phyloP scores from a whole-genome alignment of 2,797 vertebrate genomes.

The Arremon aurantiirostris region DNA sequence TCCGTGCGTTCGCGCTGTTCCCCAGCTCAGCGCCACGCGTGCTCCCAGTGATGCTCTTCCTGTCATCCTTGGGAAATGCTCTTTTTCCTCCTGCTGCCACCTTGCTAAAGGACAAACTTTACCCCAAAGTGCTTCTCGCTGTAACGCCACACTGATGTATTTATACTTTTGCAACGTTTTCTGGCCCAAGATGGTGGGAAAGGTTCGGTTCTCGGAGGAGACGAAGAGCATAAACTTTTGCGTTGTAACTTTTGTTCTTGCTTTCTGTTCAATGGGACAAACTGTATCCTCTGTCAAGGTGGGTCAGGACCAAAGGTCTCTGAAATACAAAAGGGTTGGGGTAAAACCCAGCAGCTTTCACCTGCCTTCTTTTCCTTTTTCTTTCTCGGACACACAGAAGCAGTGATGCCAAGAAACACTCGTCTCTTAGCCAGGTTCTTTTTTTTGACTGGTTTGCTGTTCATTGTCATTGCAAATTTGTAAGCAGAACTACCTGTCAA shows the following conservation, averaged over 20 bases:
- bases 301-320: constrained; percentile 34
- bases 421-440: constrained; percentile 49
- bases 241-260: constrained; percentile 26
- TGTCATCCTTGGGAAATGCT: constrained; percentile 29
- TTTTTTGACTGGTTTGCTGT: constrained; percentile 18
- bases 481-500: constrained; percentile 77
- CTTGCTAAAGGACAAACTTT: constrained; percentile 27
- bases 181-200: constrained; percentile 15
- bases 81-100: constrained; percentile 38
- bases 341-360: neutral
- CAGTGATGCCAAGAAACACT: constrained; percentile 55
- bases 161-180: constrained; percentile 20
- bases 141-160: constrained; percentile 23
- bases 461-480: constrained; percentile 69
- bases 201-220: constrained; percentile 32
- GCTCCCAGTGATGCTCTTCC: neutral
- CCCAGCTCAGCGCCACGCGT: neutral
- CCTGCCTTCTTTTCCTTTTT: constrained; percentile 10
- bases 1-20: neutral
- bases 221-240: constrained; percentile 37
- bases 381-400: constrained; percentile 26
- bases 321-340: constrained; percentile 16
- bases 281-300: constrained; percentile 72
- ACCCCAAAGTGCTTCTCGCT: constrained; percentile 52
- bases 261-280: constrained; percentile 65